These are phyloP conservation scores for Reticulitermes speratus DNA, from an alignment of 1,140 invertebrate species.

Conservation along the genomic window DNA sequence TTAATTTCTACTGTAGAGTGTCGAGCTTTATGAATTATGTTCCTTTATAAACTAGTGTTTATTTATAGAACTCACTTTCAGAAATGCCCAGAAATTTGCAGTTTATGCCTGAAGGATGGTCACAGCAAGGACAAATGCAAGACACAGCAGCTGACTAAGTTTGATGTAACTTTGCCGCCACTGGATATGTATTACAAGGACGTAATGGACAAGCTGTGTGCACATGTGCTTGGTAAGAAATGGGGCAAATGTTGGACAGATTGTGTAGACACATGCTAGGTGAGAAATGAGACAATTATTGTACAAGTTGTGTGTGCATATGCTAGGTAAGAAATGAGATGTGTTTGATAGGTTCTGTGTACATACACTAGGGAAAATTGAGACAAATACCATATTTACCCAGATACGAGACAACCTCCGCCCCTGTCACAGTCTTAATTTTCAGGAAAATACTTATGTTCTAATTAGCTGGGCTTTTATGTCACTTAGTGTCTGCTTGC, in stretches of 20 bases:
- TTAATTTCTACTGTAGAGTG: no score
- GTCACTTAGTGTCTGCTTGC: no score
- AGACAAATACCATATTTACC: no score
- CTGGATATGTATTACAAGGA: slow-evolving; percentile 34
- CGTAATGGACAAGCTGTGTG: slow-evolving; percentile 6
- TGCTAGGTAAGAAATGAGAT: slow-evolving; percentile 25
- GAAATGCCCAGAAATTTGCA: slow-evolving; percentile 52
- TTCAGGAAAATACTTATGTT: no score
- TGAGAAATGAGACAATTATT: background rate
- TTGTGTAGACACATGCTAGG: slow-evolving; percentile 27
- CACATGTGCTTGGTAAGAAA: slow-evolving; percentile 27
- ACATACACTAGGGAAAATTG: slow-evolving; percentile 2
- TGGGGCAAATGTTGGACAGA: background rate
- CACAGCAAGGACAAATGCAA: slow-evolving; percentile 55
- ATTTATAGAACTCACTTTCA: slow-evolving; percentile 35
- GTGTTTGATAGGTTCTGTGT: background rate
- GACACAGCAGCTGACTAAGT: slow-evolving; percentile 51
- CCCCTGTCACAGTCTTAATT: no score
- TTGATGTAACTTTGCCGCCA: slow-evolving; percentile 45
- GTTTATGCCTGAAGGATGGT: slow-evolving; percentile 54
- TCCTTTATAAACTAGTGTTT: no score
- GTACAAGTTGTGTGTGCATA: slow-evolving; percentile 16
- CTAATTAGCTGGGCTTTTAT: no score
- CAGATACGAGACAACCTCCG: no score
- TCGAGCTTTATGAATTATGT: no score